Base-by-base conservation (phyloP, 2,113 vertebrate genomes). In the Nematolebias whitei region DNA sequence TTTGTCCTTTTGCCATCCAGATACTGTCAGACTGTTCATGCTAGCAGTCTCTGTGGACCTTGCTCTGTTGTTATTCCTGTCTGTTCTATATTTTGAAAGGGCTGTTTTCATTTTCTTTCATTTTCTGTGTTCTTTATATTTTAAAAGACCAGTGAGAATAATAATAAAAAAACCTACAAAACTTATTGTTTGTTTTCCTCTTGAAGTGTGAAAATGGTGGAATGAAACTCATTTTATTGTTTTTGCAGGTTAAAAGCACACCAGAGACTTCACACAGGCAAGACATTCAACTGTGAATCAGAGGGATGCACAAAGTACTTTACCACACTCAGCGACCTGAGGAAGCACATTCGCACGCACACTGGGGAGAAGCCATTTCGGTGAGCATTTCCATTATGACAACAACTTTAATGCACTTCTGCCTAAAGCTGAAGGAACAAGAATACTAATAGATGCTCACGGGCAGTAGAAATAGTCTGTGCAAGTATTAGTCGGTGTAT, bases 241-340 rank as follows among this genome's bases (percentile, higher is more conserved):
- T 64, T 92, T 78, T 41, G 54, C 88, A 99, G 98, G 89, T 91
- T 99, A 85, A 99, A 98, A 94, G 98, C 97, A 89, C 97, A 99
- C 92, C 96, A 99, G 92, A 95, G 98, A 88, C 95, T 99, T 87
- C 98, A 99, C 94, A 99, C 98, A 60, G 98, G 98, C 86, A 98
- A 99, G 88, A 99, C 98, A 0, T 99, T 99, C 92, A 99, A 99
- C 95, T 99, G 98, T 94, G 97, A 98, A 92, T 97, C 96, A 2
- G 95, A 99, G 88, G 98, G 98, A 90, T 99, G 98, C 94, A 98
- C 95, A 85, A 99, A 99, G 87, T 99, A 98, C 94, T 99, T 99
- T 87, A 99, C 98, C 51, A 99, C 98, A 18, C 97, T 98, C 90
- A 99, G 98, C 15, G 98, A 99, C 90, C 92, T 99, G 92, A 95